Percentiles rank a stretch among this genome's conserved stretches.
phyloP scores from a whole-genome alignment of 2,888 invertebrate genomes.

The Temnothorax rugatulus region DNA sequence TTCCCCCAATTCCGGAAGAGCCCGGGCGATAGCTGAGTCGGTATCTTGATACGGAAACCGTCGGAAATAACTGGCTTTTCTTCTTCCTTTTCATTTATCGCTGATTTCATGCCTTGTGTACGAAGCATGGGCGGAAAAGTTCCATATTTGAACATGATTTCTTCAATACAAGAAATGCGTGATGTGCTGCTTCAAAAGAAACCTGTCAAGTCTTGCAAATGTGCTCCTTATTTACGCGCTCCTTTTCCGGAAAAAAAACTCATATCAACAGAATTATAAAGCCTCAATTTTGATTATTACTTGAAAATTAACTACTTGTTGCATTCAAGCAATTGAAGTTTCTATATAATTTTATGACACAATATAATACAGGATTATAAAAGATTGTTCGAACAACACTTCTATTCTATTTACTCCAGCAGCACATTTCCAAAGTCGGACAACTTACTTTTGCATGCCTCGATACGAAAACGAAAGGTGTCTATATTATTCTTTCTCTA shows the following conservation, averaged over 20 bases:
- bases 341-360: neutral
- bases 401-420: neutral
- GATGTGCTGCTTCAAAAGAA: neutral
- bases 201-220: neutral
- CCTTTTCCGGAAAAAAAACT: neutral
- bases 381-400: neutral
- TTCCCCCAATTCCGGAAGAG: slow-evolving; percentile 18
- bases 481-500: slow-evolving; percentile 16
- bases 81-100: neutral
- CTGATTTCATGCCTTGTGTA: neutral
- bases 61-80: neutral
- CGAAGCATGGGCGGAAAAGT: neutral
- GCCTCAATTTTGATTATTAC: neutral
- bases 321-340: neutral
- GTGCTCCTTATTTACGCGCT: neutral
- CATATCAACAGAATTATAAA: neutral
- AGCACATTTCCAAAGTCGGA: neutral
- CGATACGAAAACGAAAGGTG: neutral
- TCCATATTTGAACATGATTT: neutral
- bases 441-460: neutral
- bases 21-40: slow-evolving; percentile 9
- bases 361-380: neutral
- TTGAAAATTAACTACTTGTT: neutral
- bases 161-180: neutral
- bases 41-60: slow-evolving; percentile 21